phyloP scores from a whole-genome alignment of 2,797 vertebrate species.

The Pelochelys cantorii region DNA sequence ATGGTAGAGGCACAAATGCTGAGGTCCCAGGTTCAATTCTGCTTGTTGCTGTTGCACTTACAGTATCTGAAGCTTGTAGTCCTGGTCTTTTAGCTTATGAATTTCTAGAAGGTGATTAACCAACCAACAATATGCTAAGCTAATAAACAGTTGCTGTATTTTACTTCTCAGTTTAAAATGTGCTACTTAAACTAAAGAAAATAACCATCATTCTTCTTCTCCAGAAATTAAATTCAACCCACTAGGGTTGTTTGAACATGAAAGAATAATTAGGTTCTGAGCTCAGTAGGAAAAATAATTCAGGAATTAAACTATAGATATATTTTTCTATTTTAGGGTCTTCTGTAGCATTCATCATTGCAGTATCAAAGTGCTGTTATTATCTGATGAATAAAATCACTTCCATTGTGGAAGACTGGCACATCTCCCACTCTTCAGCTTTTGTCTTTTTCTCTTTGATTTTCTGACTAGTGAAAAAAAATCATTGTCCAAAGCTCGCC shows the following conservation, averaged over 20 bases:
- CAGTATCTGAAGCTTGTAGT: neutral
- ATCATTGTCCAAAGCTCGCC: neutral
- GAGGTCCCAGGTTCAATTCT: no score
- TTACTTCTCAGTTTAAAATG: neutral
- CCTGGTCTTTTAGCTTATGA: neutral
- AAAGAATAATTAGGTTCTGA: neutral
- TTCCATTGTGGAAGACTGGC: neutral
- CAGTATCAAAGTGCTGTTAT: neutral
- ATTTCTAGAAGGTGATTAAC: neutral
- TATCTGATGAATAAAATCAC: neutral
- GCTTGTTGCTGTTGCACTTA: neutral
- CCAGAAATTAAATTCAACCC: neutral
- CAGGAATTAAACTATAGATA: neutral
- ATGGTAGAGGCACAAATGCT: no score
- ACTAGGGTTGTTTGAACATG: rapidly evolving
- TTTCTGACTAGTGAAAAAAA: neutral
- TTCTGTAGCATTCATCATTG: neutral
- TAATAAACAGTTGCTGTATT: neutral
- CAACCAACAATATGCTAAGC: neutral
- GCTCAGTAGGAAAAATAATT: neutral
- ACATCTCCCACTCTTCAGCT: neutral
- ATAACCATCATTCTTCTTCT: rapidly evolving
- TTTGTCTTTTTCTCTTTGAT: neutral
- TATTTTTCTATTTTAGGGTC: neutral
- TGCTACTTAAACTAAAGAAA: neutral